Evolutionary conservation across 2,113 vertebrate species (phyloP).

Genomic region (Sakesphorus luctuosus): DNA sequence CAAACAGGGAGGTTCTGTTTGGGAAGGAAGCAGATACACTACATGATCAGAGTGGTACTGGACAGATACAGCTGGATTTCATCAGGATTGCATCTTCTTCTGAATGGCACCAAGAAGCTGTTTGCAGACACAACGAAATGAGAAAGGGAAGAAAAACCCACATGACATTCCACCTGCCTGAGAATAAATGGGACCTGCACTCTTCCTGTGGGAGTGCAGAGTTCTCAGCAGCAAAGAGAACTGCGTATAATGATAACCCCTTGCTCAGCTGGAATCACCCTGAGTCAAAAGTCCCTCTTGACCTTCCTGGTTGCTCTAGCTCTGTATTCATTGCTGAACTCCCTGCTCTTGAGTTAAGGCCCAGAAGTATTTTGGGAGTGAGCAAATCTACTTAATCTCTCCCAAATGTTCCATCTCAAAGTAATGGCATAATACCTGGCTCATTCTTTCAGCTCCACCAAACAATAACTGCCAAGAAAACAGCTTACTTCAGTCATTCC

Average conservation of each 20-base stretch:
- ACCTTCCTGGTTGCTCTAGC: not conserved
- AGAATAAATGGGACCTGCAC: not conserved
- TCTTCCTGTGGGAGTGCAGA: not conserved
- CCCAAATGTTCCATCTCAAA: conserved; percentile 15
- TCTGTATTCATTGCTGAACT: not conserved
- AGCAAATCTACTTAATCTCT: conserved; percentile 16
- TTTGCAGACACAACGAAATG: not conserved
- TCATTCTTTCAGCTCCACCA: conserved; percentile 20
- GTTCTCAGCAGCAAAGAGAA: not conserved
- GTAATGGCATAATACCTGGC: conserved; percentile 50
- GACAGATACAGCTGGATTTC: not conserved
- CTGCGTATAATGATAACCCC: not conserved
- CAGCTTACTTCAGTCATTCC: conserved; percentile 9
- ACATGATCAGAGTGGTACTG: not conserved
- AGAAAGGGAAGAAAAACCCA: not conserved
- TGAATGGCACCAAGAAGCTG: not conserved
- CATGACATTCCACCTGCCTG: not conserved
- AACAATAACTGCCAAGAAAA: conserved; percentile 36
- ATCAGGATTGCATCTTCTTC: not conserved
- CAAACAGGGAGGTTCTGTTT: not conserved
- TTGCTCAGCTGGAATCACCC: not conserved
- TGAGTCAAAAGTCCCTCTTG: not conserved
- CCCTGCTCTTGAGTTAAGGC: not conserved
- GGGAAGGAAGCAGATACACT: not conserved
- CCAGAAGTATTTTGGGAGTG: conserved; percentile 15